Evolutionary conservation across 2,888 invertebrate species (phyloP), one percentile per base, ranked within the genome.

Genomic region (Spicauda simplicius): DNA sequence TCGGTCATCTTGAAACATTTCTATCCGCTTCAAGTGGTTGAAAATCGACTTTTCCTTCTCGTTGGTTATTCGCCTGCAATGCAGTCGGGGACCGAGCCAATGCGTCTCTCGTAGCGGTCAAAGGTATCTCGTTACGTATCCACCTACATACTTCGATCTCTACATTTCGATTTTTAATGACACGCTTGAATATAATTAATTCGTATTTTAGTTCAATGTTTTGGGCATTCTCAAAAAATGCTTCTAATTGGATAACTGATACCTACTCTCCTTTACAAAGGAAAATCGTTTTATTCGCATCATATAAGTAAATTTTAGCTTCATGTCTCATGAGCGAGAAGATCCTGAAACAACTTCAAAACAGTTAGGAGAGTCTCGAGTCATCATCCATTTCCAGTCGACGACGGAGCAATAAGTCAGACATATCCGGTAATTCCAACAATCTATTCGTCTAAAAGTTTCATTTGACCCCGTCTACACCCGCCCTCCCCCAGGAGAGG

Each of bases 401-500:
- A 77, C 77, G 74, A 77, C 73, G 75, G 72, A 60, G 54, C 65
- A 56, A 78, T 81, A 80, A 76, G 76, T 78, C 75, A 76, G 70
- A 73, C 72, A 70, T 73, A 77, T 77, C 78, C 77, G 77, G 74
- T 73, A 72, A 73, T 75, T 72, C 71, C 73, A 73, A 76, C 77
- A 76, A 76, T 76, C 74, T 79, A 74, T 74, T 74, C 74, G 81
- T 76, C 84, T 87, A 84, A 87, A 88, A 87, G 80, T 87, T 87
- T 85, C 82, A 86, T 75, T 72, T 83, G 79, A 80, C 82, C 82
- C 82, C 78, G 82, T 81, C 82, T 80, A 75, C 78, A 72, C 80
- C 78, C 72, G 71, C 74, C 71, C 76, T 74, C 75, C 70, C 66
- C 55, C 61, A n/a, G 70, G 71, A 76, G 80, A 76, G 80, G 68